Conservation (phyloP, 2,888 invertebrate species). For the Himalopsyche kuldschensis region DNA sequence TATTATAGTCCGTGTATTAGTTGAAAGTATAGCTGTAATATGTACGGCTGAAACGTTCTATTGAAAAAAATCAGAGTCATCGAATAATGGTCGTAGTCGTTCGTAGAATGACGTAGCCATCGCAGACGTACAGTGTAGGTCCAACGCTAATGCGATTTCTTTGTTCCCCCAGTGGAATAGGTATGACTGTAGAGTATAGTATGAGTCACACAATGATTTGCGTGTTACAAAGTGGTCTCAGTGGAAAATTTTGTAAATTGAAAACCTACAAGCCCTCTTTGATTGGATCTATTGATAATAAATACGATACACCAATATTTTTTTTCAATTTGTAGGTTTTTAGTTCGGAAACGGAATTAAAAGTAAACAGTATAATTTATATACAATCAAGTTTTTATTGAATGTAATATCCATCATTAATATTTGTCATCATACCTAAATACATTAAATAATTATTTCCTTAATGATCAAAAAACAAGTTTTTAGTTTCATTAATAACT, state of each 20-base stretch:
- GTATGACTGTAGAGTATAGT: not conserved
- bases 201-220: not conserved
- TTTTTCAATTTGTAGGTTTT: not conserved
- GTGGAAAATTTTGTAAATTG: not conserved
- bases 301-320: not conserved
- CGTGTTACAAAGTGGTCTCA: not conserved
- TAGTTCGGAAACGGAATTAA: too few relatives aligned
- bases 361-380: too few relatives aligned
- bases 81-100: not conserved
- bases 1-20: too few relatives aligned
- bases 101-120: not conserved
- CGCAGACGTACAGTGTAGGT: not conserved
- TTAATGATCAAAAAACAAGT: too few relatives aligned
- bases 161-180: not conserved
- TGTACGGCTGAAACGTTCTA: slow-evolving; percentile 4
- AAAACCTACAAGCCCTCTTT: not conserved
- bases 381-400: too few relatives aligned
- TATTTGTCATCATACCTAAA: too few relatives aligned
- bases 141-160: not conserved
- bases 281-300: not conserved
- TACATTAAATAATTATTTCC: too few relatives aligned
- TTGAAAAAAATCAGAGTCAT: not conserved
- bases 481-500: too few relatives aligned
- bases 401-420: too few relatives aligned
- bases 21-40: not conserved